Evolutionary conservation across 1,140 invertebrate genomes (phyloP).

Genomic region (Centruroides sculpturatus): DNA sequence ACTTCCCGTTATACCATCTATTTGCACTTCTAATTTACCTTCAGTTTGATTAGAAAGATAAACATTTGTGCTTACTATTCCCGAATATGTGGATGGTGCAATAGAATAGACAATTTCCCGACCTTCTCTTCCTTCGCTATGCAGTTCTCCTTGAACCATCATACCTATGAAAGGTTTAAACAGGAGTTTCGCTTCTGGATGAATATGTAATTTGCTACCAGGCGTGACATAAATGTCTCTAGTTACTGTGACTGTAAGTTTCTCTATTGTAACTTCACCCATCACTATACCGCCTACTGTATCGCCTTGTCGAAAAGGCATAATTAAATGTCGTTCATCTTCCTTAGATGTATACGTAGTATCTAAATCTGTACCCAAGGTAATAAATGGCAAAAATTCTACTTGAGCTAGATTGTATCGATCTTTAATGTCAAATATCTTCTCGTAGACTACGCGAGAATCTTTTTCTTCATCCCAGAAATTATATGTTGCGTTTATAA

Average conservation of each 20-base stretch:
- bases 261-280: slow-evolving; percentile 55
- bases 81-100: neutral
- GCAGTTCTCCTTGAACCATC: slow-evolving; percentile 83
- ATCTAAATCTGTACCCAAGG: slow-evolving; percentile 30
- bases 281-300: slow-evolving; percentile 76
- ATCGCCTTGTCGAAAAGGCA: slow-evolving; percentile 16
- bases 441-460: slow-evolving; percentile 46
- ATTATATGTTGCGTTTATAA: slow-evolving; percentile 86
- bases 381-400: slow-evolving; percentile 63
- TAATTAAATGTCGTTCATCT: slow-evolving; percentile 18
- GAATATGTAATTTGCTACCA: slow-evolving; percentile 58
- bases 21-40: slow-evolving; percentile 43
- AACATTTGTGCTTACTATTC: neutral
- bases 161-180: slow-evolving; percentile 82
- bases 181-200: slow-evolving; percentile 67
- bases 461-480: slow-evolving; percentile 56
- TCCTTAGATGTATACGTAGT: slow-evolving; percentile 20
- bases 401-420: slow-evolving; percentile 82
- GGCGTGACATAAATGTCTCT: slow-evolving; percentile 83
- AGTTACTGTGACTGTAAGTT: slow-evolving; percentile 62
- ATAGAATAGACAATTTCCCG: slow-evolving; percentile 5
- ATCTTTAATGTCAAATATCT: slow-evolving; percentile 74
- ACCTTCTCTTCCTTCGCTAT: slow-evolving; percentile 24
- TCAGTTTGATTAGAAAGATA: slow-evolving; percentile 20
- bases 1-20: slow-evolving; percentile 79